Percentiles rank a stretch among this genome's conserved stretches.
Conservation (phyloP, 2,797 vertebrate species). For the Distichodus sexfasciatus region DNA sequence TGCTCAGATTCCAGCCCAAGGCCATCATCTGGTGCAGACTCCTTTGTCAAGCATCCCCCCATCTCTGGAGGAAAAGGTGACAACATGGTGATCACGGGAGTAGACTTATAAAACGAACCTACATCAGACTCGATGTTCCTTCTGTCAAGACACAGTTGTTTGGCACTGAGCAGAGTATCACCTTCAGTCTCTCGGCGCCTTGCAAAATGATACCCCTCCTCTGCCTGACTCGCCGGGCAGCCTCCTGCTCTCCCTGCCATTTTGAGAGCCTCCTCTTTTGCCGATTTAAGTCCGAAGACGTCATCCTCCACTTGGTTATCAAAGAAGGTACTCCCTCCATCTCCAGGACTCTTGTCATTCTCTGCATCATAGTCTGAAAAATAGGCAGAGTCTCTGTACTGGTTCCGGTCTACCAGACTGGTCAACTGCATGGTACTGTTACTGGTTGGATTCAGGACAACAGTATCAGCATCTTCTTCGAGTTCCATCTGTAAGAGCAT, state of each 20-base stretch:
- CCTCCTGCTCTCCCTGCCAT: conserved; percentile 33
- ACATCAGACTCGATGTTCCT: conserved; percentile 31
- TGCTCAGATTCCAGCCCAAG: conserved; percentile 74
- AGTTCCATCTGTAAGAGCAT: conserved; percentile 69
- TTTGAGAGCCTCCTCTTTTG: conserved; percentile 42
- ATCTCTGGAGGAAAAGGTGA: conserved; percentile 77
- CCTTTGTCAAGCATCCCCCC: conserved; percentile 80
- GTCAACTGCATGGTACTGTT: conserved; percentile 70
- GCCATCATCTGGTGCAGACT: conserved; percentile 73
- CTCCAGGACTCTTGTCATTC: conserved; percentile 74
- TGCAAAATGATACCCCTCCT: conserved; percentile 41
- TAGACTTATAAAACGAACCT: conserved; percentile 38
- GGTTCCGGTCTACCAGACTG: conserved; percentile 75
- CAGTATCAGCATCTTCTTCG: conserved; percentile 45
- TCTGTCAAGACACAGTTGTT: conserved; percentile 32
- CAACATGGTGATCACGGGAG: conserved; percentile 70
- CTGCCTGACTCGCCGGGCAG: conserved; percentile 45
- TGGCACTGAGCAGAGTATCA: conserved; percentile 42
- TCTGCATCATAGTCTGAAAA: conserved; percentile 93
- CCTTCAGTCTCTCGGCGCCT: conserved; percentile 52
- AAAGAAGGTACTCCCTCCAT: conserved; percentile 69
- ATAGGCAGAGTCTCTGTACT: conserved; percentile 92
- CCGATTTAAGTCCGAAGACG: conserved; percentile 35
- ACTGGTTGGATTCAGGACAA: conserved; percentile 61
- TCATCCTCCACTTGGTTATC: conserved; percentile 39